Evolutionary conservation across 2,797 vertebrate species (phyloP).

Genomic region (Thamnophis elegans): DNA sequence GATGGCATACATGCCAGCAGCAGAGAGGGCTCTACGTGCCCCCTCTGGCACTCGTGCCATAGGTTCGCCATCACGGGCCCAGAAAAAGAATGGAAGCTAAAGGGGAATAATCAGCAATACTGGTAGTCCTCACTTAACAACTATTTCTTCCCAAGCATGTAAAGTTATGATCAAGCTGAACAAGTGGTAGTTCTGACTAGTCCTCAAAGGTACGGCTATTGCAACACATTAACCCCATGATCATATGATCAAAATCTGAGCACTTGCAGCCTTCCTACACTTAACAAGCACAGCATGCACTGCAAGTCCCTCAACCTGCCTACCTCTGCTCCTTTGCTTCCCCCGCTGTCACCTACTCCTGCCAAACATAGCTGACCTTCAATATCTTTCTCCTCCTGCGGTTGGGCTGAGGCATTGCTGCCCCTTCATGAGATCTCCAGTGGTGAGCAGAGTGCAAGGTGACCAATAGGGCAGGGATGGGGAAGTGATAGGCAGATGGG

Average conservation of each 20-base stretch:
- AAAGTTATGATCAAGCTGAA: neutral
- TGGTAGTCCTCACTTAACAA: neutral
- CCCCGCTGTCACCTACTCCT: neutral
- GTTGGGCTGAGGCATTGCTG: neutral
- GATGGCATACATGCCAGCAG: too few relatives aligned
- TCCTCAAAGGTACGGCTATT: neutral
- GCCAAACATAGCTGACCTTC: neutral
- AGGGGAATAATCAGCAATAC: neutral
- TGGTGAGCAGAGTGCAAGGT: neutral
- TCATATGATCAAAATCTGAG: neutral
- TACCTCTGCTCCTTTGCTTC: neutral
- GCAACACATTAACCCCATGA: neutral
- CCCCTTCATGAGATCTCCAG: neutral
- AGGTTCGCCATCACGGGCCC: too few relatives aligned
- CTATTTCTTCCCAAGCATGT: neutral
- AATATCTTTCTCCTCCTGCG: neutral
- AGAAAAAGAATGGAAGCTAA: neutral
- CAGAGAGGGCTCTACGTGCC: too few relatives aligned
- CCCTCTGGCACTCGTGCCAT: too few relatives aligned
- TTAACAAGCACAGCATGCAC: too few relatives aligned
- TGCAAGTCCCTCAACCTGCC: neutral
- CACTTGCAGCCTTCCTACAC: neutral
- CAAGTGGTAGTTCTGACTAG: neutral
- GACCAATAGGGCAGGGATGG: neutral
- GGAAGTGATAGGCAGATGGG: neutral